These are phyloP conservation scores for Sturnira hondurensis DNA, from an alignment of 2,113 vertebrate genomes.

Conservation along the genomic window DNA sequence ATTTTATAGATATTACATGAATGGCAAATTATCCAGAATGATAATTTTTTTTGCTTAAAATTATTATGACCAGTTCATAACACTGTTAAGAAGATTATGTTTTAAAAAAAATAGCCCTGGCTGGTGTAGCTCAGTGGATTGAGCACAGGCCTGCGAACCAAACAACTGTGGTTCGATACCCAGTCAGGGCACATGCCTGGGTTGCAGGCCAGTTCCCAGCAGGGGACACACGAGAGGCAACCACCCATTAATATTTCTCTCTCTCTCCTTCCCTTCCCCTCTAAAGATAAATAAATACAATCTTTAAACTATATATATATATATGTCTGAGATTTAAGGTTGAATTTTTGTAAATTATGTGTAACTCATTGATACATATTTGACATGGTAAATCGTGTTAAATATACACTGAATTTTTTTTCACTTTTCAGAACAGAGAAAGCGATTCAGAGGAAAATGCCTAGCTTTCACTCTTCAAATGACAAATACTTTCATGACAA, in stretches of 20 bases:
- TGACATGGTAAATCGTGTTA: neutral
- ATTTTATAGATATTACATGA: neutral
- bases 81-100: too few relatives aligned
- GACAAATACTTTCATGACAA: neutral
- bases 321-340: neutral
- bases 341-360: neutral
- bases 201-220: too few relatives aligned
- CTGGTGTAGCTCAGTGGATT: too few relatives aligned
- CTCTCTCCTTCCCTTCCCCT: too few relatives aligned
- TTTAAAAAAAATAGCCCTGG: too few relatives aligned
- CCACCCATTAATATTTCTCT: too few relatives aligned
- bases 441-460: neutral
- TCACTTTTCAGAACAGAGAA: neutral
- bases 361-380: neutral
- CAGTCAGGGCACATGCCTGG: too few relatives aligned
- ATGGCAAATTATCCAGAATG: neutral
- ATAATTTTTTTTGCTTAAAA: neutral
- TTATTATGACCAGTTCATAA: neutral
- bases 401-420: neutral
- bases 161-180: too few relatives aligned
- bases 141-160: too few relatives aligned
- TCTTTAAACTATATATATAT: neutral
- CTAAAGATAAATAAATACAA: too few relatives aligned
- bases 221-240: too few relatives aligned
- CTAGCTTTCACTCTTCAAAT: neutral